Conservation (phyloP, 1,140 invertebrate species). For the Plodia interpunctella region DNA sequence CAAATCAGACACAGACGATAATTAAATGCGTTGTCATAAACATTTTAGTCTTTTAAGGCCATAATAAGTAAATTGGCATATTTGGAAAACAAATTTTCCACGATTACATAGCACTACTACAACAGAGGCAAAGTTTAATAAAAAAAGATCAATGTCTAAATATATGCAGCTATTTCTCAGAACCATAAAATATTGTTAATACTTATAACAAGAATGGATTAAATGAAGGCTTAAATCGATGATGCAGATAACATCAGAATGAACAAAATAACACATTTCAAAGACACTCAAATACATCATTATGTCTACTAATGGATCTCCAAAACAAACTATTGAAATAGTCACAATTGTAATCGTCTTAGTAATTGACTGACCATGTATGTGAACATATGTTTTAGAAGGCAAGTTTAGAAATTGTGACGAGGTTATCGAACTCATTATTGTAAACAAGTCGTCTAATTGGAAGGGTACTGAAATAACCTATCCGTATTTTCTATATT, state of each 20-base stretch:
- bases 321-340: neutral
- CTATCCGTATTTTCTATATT: neutral
- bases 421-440: slow-evolving; percentile 36
- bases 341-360: neutral
- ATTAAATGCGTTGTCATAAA: no score
- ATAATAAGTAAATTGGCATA: no score
- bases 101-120: no score
- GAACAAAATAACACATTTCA: neutral
- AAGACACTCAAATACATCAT: neutral
- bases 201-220: neutral
- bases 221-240: no score
- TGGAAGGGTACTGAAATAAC: slow-evolving; percentile 35
- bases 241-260: neutral
- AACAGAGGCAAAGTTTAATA: no score
- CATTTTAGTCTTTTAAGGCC: no score
- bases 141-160: no score
- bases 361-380: neutral
- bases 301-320: neutral
- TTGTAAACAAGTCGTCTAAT: slow-evolving; percentile 40
- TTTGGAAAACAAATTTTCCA: no score
- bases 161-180: no score
- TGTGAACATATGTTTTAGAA: neutral
- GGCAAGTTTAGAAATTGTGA: neutral
- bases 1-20: no score
- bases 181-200: neutral